Evolutionary conservation across 2,797 vertebrate species (phyloP).

Genomic region (Eurystomus glaucurus): DNA sequence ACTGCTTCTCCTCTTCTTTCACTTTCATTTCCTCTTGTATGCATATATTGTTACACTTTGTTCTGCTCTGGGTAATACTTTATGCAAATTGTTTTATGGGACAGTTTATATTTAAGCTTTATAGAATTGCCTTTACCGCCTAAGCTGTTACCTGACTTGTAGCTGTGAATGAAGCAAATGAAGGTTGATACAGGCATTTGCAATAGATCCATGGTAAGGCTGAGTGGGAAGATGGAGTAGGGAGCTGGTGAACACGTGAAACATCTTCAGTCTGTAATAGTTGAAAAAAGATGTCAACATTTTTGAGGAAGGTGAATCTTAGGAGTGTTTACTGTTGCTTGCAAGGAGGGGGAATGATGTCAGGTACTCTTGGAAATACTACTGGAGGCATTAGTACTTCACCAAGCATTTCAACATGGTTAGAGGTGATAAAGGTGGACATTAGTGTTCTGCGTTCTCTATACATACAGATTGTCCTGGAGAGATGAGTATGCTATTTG

Average conservation of each 20-base stretch:
- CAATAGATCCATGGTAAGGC: background rate
- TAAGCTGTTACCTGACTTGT: background rate
- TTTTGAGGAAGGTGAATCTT: background rate
- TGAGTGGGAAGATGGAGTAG: background rate
- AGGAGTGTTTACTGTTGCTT: background rate
- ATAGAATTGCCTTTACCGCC: background rate
- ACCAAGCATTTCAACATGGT: background rate
- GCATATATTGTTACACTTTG: background rate
- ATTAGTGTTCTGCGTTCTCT: background rate
- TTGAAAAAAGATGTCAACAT: background rate
- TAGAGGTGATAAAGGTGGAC: background rate
- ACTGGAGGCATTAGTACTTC: background rate
- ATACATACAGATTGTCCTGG: rapidly evolving
- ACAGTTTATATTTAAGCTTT: background rate
- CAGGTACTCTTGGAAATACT: background rate
- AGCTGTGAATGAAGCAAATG: background rate
- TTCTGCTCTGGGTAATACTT: background rate
- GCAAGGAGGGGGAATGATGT: background rate
- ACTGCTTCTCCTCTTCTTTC: background rate
- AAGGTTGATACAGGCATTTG: background rate
- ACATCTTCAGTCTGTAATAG: background rate
- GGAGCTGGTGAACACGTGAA: background rate
- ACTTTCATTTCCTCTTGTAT: background rate
- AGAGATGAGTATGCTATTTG: background rate
- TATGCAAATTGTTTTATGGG: background rate